Evolutionary conservation across 2,888 invertebrate genomes (phyloP), one percentile per base, ranked within the genome.

Genomic region (Stomorhina lunata): DNA sequence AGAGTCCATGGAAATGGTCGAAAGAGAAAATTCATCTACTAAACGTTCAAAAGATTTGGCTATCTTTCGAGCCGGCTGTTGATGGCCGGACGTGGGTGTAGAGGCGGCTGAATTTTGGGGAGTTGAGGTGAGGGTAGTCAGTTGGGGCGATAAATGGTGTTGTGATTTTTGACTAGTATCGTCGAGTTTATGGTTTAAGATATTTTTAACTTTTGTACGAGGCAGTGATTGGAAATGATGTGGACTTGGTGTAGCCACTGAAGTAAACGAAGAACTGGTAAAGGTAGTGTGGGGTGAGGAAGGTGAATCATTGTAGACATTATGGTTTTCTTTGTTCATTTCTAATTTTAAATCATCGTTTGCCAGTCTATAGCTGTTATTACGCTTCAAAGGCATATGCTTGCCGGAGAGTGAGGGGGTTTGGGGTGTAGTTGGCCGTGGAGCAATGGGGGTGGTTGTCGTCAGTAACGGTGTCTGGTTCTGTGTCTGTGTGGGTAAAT

Each of bases 321-420:
- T 84, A 80, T 86, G 85, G 77, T 87, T 90, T 85, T 89, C 90
- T 84, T 88, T 89, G 80, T 89, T 89, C 87, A 87, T 86, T 94
- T 94, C 85, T 94, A 94, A 86, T 85, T 89, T 88, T 25, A 90
- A 84, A 75, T 88, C 89, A 59, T 89, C 89, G 91, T 96, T 96
- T 15, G 96, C 96, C 90, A 95, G 93, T 84, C 96, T 94, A 89
- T 96, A 96, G 91, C 96, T 96, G 90, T 96, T 95, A 89, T 95
- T 96, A 80, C 96, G 94, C 91, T 95, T 95, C 57, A 96, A 85
- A 34, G 88, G 88, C 53, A 87, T 85, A 53, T 88, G 88, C 37
- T 92, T 91, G 40, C 29, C 61, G 22, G 55, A 40, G 2, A 59
- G 50, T 3, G 65, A n/a, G 37, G 72, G 22, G 65, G 32, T 17